Evolutionary conservation across 2,113 vertebrate genomes (phyloP).

Genomic region (Epinephelus moara): DNA sequence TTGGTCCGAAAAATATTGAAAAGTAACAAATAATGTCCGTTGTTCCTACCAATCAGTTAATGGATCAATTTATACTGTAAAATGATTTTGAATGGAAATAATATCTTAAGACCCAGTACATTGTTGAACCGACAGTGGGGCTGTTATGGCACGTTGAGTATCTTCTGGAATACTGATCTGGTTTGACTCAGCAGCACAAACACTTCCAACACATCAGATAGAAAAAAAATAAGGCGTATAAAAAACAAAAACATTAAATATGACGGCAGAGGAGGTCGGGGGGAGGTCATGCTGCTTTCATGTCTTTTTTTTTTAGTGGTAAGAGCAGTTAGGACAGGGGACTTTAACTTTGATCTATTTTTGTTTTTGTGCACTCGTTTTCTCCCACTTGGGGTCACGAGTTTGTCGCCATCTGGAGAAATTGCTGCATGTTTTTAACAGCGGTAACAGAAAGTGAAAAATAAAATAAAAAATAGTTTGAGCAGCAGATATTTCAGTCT

Average conservation of each 20-base stretch:
- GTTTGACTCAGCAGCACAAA: slow-evolving; percentile 18
- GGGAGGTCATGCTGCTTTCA: background rate
- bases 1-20: no score
- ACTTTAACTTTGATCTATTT: background rate
- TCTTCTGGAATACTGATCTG: background rate
- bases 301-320: background rate
- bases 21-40: no score
- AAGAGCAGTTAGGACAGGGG: background rate
- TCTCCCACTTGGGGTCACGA: background rate
- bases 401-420: background rate
- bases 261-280: no score
- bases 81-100: no score
- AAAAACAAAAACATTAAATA: background rate
- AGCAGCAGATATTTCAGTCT: background rate
- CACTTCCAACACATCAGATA: background rate
- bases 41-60: no score
- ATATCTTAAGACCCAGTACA: no score
- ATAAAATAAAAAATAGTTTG: no score
- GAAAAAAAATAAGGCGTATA: background rate
- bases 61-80: no score
- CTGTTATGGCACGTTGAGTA: background rate
- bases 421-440: background rate
- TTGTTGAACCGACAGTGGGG: no score
- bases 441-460: background rate
- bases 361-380: no score